Evolutionary conservation across 2,888 invertebrate species (phyloP), one percentile per base, ranked within the genome.

Genomic region (Ceraclea dissimilis): DNA sequence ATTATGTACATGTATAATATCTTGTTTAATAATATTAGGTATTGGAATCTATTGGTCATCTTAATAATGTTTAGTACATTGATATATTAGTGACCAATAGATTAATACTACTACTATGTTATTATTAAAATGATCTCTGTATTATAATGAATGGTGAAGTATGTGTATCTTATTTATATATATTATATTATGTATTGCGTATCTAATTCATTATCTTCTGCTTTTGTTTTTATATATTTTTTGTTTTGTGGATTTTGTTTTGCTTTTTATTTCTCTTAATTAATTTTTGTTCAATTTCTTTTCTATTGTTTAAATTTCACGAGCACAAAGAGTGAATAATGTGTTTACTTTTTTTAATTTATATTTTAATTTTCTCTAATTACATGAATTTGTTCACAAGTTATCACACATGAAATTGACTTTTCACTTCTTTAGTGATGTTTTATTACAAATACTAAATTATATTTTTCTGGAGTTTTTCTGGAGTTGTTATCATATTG

Each of bases 121-220:
- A 57, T 46, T 52, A 52, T 46, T 54, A 49, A 58, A 61, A 59
- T 62, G 61, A 62, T 62, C 61, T 62, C 61, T 62, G 57, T 57
- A 56, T 56, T 58, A 58, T 51, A 47, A 55, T 56, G 54, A 58
- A 50, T 53, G 57, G 56, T 55, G 49, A 52, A 58, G 51, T 47
- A 47, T 52, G 49, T 49, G 13, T n/a, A n/a, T n/a, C n/a, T 58
- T 58, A 51, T 58, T 54, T 46, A 50, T 26, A 26, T 26, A 39
- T 13, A 39, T 13, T 4, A 8, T 39, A 8, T 39, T n/a, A n/a
- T n/a, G n/a, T n/a, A 4, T 39, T 39, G 39, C 5, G 13, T 2
- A 39, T 39, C 8, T 39, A n/a, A 16, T 39, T 8, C 39, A 39
- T 13, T 39, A 4, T 16, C 39, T 39, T n/a, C 5, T 39, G 4